A percentile compares a stretch with the other conserved stretches of the same genome.
These are phyloP conservation scores for Sebastiscus albofasciatus DNA, from an alignment of 2,797 vertebrate species.

Conservation along the genomic window DNA sequence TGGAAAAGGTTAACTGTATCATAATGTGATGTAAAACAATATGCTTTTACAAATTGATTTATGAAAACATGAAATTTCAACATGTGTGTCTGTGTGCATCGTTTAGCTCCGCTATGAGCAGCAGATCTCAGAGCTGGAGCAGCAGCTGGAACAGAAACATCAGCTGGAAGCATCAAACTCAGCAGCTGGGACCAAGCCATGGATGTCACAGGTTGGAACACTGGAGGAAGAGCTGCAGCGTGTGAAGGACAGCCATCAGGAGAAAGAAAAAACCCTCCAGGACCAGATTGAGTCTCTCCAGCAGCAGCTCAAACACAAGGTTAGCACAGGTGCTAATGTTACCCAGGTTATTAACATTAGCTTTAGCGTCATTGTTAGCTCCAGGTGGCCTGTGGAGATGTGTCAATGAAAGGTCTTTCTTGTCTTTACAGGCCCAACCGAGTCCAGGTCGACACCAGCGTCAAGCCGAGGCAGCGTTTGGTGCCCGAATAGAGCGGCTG, in stretches of 20 bases:
- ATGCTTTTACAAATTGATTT: not conserved
- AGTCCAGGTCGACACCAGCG: constrained; percentile 74
- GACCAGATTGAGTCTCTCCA: constrained; percentile 83
- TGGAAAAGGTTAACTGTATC: not conserved
- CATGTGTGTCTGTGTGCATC: constrained; percentile 3
- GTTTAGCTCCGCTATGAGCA: constrained; percentile 91
- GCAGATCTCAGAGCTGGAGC: constrained; percentile 88
- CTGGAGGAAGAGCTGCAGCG: constrained; percentile 82
- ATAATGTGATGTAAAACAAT: not conserved
- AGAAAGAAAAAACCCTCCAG: constrained; percentile 79
- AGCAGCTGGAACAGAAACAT: constrained; percentile 78
- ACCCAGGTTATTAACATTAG: not conserved
- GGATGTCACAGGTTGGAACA: constrained; percentile 35
- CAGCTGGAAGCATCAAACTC: constrained; percentile 50
- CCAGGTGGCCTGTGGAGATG: not conserved
- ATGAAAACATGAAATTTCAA: not conserved
- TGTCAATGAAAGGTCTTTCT: not conserved
- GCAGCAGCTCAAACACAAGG: constrained; percentile 79
- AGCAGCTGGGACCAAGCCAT: constrained; percentile 18
- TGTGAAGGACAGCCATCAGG: constrained; percentile 74
- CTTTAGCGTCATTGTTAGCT: not conserved
- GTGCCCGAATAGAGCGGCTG: constrained; percentile 83
- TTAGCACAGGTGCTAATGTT: not conserved
- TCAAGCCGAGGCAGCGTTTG: constrained; percentile 81
- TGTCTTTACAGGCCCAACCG: constrained; percentile 15